Evolutionary conservation across 92 coral and sea anemone species (phyloP).

Genomic region (Bergia puertoricense): DNA sequence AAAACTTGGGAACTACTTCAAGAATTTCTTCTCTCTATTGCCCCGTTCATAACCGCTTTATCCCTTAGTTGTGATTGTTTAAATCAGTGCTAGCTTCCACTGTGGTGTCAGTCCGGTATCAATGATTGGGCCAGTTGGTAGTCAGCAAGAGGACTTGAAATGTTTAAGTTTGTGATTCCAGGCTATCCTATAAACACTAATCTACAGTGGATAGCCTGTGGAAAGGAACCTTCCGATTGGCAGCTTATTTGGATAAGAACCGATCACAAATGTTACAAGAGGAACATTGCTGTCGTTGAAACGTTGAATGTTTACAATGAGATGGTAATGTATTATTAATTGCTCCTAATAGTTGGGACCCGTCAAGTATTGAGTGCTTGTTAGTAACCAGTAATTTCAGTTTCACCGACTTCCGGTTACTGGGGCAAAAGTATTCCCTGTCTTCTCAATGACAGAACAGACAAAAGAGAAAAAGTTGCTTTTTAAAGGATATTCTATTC

Average conservation of each 20-base stretch:
- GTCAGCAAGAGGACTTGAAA: neutral
- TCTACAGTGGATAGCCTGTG: neutral
- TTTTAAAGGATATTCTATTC: neutral
- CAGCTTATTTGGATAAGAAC: neutral
- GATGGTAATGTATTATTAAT: conserved; percentile 47
- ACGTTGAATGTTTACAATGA: conserved; percentile 37
- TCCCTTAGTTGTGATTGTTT: neutral
- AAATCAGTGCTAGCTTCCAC: neutral
- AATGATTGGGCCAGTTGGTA: neutral
- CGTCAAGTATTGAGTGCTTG: conserved; percentile 34
- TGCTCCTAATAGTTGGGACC: conserved; percentile 55
- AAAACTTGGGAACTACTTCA: neutral
- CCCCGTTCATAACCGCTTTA: neutral
- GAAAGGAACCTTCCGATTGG: neutral
- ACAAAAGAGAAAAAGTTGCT: neutral
- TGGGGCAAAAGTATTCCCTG: neutral
- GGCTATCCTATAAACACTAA: neutral
- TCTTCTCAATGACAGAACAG: neutral
- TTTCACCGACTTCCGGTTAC: conserved; percentile 4
- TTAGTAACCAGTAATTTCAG: conserved; percentile 34
- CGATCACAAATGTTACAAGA: neutral
- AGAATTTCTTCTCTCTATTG: neutral
- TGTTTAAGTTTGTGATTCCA: neutral
- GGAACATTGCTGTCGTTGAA: conserved; percentile 17
- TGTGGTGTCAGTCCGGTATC: neutral